Base-by-base conservation (phyloP, 2,888 invertebrate species). In the Metallyticus violacea region DNA sequence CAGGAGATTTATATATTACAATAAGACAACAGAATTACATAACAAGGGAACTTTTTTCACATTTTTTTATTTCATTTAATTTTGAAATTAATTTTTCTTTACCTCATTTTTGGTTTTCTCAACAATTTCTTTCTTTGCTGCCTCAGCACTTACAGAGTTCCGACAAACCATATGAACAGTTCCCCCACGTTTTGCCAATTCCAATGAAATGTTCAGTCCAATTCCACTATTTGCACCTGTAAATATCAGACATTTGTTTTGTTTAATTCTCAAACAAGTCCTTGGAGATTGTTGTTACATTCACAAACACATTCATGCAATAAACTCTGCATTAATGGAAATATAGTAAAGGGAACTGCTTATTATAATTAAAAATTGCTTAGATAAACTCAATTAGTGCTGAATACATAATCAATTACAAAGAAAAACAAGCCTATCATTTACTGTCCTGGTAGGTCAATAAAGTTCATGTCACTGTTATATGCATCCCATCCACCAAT, bases 101-200 rank as follows among this genome's bases (percentile, higher is more conserved):
- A 89, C 89, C 85, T 91, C 88, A 88, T 91, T 92, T n/a, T 91
- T 91, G 22, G 92, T 89, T 7, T 89, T 86, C 79, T 90, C 89
- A 29, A 90, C 89, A 2, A 93, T 91, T 79, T 91, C 91, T 25
- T 90, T 88, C 88, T 89, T 89, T 4, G 92, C 92, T 77, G 89
- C 90, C 88, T 91, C 91, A 6, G 92, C 93, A 85, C 91, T 89
- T 85, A 90, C 90, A 83, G 90, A 89, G 89, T 91, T 92, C 77
- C 93, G 88, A 88, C 93, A 93, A 6, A 93, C 91, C 90, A 93
- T 90, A 88, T 93, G 93, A 5, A 93, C 91, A 9, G 90, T 91
- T 2, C 92, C 93, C 89, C 92, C 92, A 89, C 90, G 90, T 85
- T 91, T 91, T 3, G 92, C 93, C 79, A 92, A 89, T 86, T 91